Base-by-base conservation (phyloP, 2,888 invertebrate genomes). In the Endotricha flammealis region DNA sequence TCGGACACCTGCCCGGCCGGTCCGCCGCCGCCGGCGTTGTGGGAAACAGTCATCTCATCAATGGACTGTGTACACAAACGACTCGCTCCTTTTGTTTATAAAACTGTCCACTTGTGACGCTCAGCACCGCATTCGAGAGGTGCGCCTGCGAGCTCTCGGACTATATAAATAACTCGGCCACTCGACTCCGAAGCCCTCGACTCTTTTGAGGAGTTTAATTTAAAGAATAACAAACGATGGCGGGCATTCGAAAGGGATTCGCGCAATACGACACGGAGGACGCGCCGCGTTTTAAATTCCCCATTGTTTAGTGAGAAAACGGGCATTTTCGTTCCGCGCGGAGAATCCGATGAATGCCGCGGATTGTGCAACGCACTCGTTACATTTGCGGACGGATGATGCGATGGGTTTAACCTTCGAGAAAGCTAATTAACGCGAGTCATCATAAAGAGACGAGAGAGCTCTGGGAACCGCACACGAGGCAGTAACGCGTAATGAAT, bases 41-140 rank as follows among this genome's bases (percentile, higher is more conserved):
- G 83, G 78, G 80, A 82, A 80, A 72, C 64, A 57, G 41, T 57
- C 71, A 63, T 68, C 68, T 72, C 71, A 68, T 78, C 79, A 81
- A 82, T 82, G 75, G 69, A 49, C 67, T 64, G 70, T 63, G 73
- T 65, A 72, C 65, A 71, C 70, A 69, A 58, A 61, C 64, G 60
- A 60, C 60, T 63, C 65, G 64, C 67, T 70, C 55, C 59, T 65
- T 74, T 80, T 86, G 81, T 86, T 85, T 85, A 82, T 78, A 74
- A 83, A 85, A 85, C 85, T 81, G 80, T 79, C 82, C 78, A 82
- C 83, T 83, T 69, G 65, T 73, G 69, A 61, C 64, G 58, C 59
- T 57, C 61, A 66, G 70, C 70, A 67, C 66, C 64, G 29, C 31
- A 53, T 53, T 58, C 57, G 64, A 73, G 65, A 64, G 70, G 61